These are phyloP conservation scores for Cerastoderma edule DNA, from an alignment of 2,888 invertebrate species.

Conservation along the genomic window DNA sequence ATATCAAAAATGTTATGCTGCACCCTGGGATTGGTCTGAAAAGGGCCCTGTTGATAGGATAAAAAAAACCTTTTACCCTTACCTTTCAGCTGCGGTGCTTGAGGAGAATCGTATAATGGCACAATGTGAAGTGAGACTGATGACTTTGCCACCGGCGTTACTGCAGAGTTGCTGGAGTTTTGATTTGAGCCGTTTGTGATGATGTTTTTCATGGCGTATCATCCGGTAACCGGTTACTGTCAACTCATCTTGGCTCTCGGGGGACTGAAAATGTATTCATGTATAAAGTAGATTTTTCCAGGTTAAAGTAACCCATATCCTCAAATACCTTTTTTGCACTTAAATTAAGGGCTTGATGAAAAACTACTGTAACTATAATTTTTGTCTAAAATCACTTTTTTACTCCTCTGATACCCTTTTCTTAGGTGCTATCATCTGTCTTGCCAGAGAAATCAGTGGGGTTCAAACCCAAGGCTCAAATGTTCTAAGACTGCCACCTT, in stretches of 20 bases:
- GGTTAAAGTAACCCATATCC: neutral
- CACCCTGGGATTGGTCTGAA: no score
- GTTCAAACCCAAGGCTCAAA: no score
- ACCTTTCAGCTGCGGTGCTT: slow-evolving; percentile 88
- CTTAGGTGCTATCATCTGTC: no score
- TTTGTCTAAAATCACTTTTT: no score
- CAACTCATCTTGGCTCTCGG: slow-evolving; percentile 85
- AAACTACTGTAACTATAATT: neutral
- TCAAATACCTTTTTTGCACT: neutral
- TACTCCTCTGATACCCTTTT: no score
- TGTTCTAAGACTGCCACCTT: no score
- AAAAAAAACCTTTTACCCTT: no score
- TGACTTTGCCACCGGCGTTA: slow-evolving; percentile 92
- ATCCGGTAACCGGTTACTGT: slow-evolving; percentile 89
- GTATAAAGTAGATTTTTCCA: neutral
- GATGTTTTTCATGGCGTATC: no score
- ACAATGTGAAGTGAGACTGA: slow-evolving; percentile 86
- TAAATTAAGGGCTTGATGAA: neutral
- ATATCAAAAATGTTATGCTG: no score
- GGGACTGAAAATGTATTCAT: slow-evolving; percentile 38
- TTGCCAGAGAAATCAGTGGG: no score
- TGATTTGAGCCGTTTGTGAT: slow-evolving; percentile 86
- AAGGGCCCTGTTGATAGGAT: no score
- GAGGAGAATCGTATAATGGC: slow-evolving; percentile 90
- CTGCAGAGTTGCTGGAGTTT: slow-evolving; percentile 89